Evolutionary conservation across 2,888 invertebrate genomes (phyloP).

Genomic region (Drosophila stalkeri): DNA sequence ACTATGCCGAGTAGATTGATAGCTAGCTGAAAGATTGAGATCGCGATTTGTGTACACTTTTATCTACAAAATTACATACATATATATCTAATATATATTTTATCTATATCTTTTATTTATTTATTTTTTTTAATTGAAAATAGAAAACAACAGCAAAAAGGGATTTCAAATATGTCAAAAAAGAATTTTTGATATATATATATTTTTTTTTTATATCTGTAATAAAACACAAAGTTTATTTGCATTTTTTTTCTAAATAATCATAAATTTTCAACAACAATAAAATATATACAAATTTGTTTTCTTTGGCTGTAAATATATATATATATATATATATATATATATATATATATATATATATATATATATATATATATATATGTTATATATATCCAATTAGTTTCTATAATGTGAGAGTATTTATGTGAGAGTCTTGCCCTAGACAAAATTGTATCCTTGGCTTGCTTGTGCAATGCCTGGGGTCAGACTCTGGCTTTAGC

Average conservation of each 20-base stretch:
- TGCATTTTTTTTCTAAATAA: background rate
- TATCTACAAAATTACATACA: too few species aligned
- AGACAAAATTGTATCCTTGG: too few species aligned
- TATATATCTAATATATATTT: too few species aligned
- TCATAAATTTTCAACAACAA: background rate
- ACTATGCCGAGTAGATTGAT: background rate
- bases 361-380: too few species aligned
- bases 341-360: background rate
- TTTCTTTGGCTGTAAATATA: background rate
- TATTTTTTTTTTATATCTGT: background rate
- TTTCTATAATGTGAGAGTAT: background rate
- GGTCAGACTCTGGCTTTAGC: conserved; percentile 37
- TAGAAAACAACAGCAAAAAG: background rate
- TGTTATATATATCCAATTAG: too few species aligned
- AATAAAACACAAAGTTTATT: conserved; percentile 2
- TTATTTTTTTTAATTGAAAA: background rate
- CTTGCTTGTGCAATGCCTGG: conserved; percentile 2
- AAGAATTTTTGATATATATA: background rate
- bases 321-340: too few species aligned
- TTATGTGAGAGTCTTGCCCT: background rate
- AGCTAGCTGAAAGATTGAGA: background rate
- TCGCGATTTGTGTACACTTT: too few species aligned
- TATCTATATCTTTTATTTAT: too few species aligned
- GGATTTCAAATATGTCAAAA: background rate
- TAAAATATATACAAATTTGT: background rate